A percentile compares a stretch with the other conserved stretches of the same genome.
phyloP scores from a whole-genome alignment of 2,113 vertebrate species.

The Stictonetta naevosa region DNA sequence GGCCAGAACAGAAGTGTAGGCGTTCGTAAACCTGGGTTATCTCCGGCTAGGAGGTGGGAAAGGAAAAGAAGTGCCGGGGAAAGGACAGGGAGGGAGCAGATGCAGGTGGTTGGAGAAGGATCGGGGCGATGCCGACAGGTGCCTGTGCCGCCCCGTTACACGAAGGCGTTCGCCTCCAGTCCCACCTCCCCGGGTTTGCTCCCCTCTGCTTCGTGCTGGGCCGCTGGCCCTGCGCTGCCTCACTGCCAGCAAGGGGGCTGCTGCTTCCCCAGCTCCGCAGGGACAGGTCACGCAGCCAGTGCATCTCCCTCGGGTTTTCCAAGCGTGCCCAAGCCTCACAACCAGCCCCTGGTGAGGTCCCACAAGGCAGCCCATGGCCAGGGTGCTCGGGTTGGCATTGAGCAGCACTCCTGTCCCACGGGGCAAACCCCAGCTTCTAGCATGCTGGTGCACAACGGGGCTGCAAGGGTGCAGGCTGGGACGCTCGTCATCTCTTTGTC shows the following conservation, averaged over 20 bases:
- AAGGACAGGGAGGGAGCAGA: not conserved
- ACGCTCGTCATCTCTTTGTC: not conserved
- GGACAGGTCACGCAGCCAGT: not conserved
- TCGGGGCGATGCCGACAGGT: not conserved
- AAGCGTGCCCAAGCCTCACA: not conserved
- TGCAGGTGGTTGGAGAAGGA: not conserved
- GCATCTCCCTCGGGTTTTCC: not conserved
- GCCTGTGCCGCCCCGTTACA: not conserved
- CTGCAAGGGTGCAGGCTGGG: accelerated
- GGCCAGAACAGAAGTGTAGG: not conserved
- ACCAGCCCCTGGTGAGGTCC: not conserved
- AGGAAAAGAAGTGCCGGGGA: not conserved
- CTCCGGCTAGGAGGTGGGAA: not conserved
- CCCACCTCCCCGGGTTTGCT: not conserved
- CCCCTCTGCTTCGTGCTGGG: not conserved
- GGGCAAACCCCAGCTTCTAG: not conserved
- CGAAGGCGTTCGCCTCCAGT: not conserved
- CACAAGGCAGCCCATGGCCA: too few species aligned
- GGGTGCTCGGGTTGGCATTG: too few species aligned
- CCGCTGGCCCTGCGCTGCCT: not conserved
- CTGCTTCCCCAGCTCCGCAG: too few species aligned
- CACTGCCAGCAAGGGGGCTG: not conserved
- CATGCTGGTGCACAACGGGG: not conserved
- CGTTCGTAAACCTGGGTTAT: not conserved
- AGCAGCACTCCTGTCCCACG: not conserved